A percentile compares a stretch with the other conserved stretches of the same genome.
phyloP scores from a whole-genome alignment of 2,797 vertebrate species.

The Sebastes hubbsi region DNA sequence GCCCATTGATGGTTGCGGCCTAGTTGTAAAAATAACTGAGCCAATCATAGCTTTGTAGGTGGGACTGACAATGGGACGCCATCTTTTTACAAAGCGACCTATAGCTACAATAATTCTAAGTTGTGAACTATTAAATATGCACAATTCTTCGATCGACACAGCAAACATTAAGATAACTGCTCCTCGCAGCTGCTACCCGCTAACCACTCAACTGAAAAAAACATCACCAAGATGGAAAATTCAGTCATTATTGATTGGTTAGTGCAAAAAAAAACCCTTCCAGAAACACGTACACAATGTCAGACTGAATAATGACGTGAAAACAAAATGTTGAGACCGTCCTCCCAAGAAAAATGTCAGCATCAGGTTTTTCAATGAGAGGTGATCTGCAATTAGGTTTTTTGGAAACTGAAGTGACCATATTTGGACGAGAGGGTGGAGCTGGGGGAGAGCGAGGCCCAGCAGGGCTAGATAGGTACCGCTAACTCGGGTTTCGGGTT shows the following conservation, averaged over 20 bases:
- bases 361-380: background rate
- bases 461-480: too few relatives aligned
- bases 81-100: background rate
- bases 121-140: accelerated
- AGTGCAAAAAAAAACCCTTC: background rate
- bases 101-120: background rate
- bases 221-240: background rate
- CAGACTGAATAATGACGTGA: background rate
- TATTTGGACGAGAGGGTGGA: too few relatives aligned
- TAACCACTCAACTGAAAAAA: background rate
- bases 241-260: background rate
- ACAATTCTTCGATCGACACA: too few relatives aligned
- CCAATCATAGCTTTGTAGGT: background rate
- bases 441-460: too few relatives aligned
- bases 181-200: accelerated
- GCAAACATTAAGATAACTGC: background rate
- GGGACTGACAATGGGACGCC: background rate
- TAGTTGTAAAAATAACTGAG: background rate
- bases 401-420: too few relatives aligned
- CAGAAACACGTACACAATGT: background rate
- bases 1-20: background rate
- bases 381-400: background rate
- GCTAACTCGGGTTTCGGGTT: too few relatives aligned
- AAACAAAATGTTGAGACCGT: background rate
- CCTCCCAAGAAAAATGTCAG: background rate